These are phyloP conservation scores for Gryon sp. DNA, from an alignment of 1,140 invertebrate genomes.

Conservation along the genomic window DNA sequence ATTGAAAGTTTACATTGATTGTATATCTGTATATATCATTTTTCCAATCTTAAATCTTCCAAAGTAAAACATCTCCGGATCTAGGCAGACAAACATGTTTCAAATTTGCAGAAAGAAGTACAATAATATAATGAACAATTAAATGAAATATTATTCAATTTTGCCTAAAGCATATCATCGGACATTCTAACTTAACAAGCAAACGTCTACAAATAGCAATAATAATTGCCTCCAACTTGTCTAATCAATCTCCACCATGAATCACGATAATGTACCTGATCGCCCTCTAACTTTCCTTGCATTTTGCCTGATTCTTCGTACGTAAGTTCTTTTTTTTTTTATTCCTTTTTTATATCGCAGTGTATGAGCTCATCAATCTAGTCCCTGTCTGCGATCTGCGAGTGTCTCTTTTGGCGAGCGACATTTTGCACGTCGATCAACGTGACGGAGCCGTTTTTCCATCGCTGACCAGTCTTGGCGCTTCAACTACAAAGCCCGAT, in stretches of 20 bases:
- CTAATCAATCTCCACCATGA: slow-evolving; percentile 47
- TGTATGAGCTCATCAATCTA: slow-evolving; percentile 52
- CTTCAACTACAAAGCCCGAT: slow-evolving; percentile 50
- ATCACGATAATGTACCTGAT: slow-evolving; percentile 35
- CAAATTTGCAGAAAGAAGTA: too few species aligned
- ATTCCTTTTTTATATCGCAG: slow-evolving; percentile 45
- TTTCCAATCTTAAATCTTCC: too few species aligned
- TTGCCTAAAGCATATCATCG: too few species aligned
- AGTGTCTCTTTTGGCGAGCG: slow-evolving; percentile 46
- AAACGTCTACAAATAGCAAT: neutral
- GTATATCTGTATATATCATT: too few species aligned
- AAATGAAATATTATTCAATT: too few species aligned
- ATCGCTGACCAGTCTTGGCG: slow-evolving; percentile 49
- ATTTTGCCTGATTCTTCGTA: slow-evolving; percentile 25
- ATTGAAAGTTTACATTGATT: too few species aligned
- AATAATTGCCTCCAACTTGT: slow-evolving; percentile 38
- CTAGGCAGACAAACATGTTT: too few species aligned
- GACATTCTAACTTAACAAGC: too few species aligned
- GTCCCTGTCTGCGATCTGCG: slow-evolving; percentile 40
- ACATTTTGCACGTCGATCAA: slow-evolving; percentile 54
- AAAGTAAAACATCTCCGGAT: too few species aligned
- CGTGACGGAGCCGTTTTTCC: slow-evolving; percentile 55
- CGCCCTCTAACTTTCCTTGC: neutral
- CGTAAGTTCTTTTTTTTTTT: too few species aligned
- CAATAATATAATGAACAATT: too few species aligned